phyloP scores from a whole-genome alignment of 2,113 vertebrate genomes.

The Callionymus lyra region DNA sequence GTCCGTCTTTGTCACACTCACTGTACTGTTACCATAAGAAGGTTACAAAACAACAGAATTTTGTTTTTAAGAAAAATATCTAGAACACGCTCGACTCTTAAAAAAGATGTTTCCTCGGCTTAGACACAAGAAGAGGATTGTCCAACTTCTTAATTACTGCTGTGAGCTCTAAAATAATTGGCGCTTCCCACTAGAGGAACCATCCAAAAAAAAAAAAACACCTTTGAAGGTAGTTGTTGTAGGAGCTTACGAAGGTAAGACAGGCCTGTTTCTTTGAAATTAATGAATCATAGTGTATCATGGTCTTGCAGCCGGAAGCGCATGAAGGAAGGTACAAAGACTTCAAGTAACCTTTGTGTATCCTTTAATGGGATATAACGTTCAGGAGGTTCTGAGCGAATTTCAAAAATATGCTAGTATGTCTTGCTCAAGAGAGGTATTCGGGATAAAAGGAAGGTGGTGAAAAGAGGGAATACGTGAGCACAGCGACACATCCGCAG shows the following conservation, averaged over 20 bases:
- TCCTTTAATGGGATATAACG: slow-evolving; percentile 17
- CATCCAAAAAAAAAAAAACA: slow-evolving; percentile 23
- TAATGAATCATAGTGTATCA: slow-evolving; percentile 52
- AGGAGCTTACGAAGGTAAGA: slow-evolving; percentile 23
- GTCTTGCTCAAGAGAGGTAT: too few relatives aligned
- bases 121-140: slow-evolving; percentile 10
- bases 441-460: slow-evolving; percentile 16
- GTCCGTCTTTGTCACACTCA: too few relatives aligned
- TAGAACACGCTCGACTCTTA: too few relatives aligned
- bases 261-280: slow-evolving; percentile 45
- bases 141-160: slow-evolving; percentile 56
- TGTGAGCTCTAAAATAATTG: slow-evolving; percentile 66
- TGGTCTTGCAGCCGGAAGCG: slow-evolving; percentile 34
- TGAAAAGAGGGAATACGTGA: slow-evolving; percentile 1
- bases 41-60: too few relatives aligned
- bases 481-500: neutral
- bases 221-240: slow-evolving; percentile 47
- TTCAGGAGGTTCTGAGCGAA: slow-evolving; percentile 14
- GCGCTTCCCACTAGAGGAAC: slow-evolving; percentile 41
- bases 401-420: slow-evolving; percentile 16
- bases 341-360: slow-evolving; percentile 25
- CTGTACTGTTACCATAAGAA: too few relatives aligned
- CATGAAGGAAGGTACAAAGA: slow-evolving; percentile 35
- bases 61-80: too few relatives aligned
- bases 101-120: too few relatives aligned